Evolutionary conservation across 1,140 invertebrate genomes (phyloP).

Genomic region (Archivesica marissinica): DNA sequence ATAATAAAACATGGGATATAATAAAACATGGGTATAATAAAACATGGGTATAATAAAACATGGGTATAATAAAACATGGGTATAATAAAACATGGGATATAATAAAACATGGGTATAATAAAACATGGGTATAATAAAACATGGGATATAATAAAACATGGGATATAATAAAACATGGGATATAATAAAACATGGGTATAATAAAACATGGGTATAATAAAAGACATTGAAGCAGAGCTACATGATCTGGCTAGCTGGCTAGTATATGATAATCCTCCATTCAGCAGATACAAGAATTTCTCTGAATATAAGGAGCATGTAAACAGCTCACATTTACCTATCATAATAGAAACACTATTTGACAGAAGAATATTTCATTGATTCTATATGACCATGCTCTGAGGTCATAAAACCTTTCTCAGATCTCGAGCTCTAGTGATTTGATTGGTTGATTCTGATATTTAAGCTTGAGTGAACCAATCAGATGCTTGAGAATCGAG

Average conservation of each 20-base stretch:
- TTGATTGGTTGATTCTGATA: too few species aligned
- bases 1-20: too few species aligned
- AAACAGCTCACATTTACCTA: neutral
- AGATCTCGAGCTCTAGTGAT: too few species aligned
- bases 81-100: too few species aligned
- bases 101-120: neutral
- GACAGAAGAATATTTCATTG: too few species aligned
- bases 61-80: too few species aligned
- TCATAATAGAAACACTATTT: neutral
- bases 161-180: neutral
- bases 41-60: too few species aligned
- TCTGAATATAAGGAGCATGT: neutral
- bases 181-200: neutral
- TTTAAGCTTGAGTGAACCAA: too few species aligned
- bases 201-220: neutral
- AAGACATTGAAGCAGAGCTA: neutral
- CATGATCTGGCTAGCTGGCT: neutral
- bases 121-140: neutral
- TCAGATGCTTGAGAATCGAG: too few species aligned
- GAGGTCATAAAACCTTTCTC: too few species aligned
- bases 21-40: too few species aligned
- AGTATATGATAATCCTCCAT: constrained; percentile 21
- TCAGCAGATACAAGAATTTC: neutral
- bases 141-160: neutral
- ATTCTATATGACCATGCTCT: too few species aligned